Conservation (phyloP, 2,113 vertebrate genomes). For the Bucco capensis region DNA sequence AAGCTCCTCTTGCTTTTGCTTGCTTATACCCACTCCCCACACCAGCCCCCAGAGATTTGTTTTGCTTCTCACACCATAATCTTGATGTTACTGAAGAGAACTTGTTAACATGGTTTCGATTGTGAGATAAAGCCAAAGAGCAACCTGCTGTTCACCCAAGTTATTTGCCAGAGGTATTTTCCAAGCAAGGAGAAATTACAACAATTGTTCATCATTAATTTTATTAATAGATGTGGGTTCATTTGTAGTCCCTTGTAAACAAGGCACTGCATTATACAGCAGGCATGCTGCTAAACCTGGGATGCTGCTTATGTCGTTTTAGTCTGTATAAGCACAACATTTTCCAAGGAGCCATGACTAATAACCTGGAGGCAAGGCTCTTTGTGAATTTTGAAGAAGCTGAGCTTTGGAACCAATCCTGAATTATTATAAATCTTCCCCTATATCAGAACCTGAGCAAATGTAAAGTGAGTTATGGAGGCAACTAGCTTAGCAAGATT, state of each 20-base stretch:
- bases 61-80: background rate
- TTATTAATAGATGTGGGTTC: constrained; percentile 41
- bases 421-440: constrained; percentile 28
- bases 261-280: constrained; percentile 28
- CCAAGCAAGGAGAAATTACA: constrained; percentile 31
- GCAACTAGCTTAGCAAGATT: constrained; percentile 13
- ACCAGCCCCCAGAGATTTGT: background rate
- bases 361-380: constrained; percentile 16
- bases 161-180: constrained; percentile 47
- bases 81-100: background rate
- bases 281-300: background rate
- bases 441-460: constrained; percentile 15
- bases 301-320: constrained; percentile 33
- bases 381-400: constrained; percentile 35
- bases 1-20: background rate
- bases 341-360: constrained; percentile 47
- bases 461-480: constrained; percentile 36
- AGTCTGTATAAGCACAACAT: constrained; percentile 19
- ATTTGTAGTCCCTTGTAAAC: constrained; percentile 50
- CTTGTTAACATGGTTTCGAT: constrained; percentile 1
- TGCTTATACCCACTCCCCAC: background rate
- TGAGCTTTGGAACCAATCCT: background rate
- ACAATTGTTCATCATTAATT: constrained; percentile 49
- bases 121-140: constrained; percentile 21
- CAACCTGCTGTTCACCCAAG: background rate